phyloP scores from a whole-genome alignment of 2,888 invertebrate species.

The Eilema depressum region DNA sequence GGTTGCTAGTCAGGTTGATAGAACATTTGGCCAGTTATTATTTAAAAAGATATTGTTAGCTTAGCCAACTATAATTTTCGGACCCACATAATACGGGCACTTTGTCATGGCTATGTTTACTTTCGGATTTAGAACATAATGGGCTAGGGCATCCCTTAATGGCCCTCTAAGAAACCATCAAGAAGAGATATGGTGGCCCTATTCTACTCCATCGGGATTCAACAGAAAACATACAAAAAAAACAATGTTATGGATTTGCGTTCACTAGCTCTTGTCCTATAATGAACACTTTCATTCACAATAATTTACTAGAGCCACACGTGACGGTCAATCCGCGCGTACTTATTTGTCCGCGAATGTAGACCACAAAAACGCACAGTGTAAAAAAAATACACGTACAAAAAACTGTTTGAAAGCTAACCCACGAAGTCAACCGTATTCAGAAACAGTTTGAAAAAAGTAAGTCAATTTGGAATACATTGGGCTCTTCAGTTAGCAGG shows the following conservation, averaged over 20 bases:
- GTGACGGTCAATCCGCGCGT: neutral
- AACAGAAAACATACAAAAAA: no score
- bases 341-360: conserved; percentile 8
- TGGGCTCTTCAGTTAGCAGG: neutral
- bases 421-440: neutral
- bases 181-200: no score
- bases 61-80: no score
- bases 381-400: neutral
- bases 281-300: conserved; percentile 24
- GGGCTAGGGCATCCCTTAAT: no score
- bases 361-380: neutral
- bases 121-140: no score
- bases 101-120: no score
- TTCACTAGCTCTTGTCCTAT: neutral
- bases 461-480: conserved; percentile 2
- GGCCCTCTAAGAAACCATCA: no score
- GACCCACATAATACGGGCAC: no score
- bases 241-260: neutral
- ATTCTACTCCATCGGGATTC: no score
- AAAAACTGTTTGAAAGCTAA: conserved; percentile 7
- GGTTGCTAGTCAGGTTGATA: no score
- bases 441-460: neutral
- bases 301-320: conserved; percentile 7
- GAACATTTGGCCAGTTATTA: no score
- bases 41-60: no score